Base-by-base conservation (phyloP, 2,888 invertebrate genomes). In the Malacosoma neustria region DNA sequence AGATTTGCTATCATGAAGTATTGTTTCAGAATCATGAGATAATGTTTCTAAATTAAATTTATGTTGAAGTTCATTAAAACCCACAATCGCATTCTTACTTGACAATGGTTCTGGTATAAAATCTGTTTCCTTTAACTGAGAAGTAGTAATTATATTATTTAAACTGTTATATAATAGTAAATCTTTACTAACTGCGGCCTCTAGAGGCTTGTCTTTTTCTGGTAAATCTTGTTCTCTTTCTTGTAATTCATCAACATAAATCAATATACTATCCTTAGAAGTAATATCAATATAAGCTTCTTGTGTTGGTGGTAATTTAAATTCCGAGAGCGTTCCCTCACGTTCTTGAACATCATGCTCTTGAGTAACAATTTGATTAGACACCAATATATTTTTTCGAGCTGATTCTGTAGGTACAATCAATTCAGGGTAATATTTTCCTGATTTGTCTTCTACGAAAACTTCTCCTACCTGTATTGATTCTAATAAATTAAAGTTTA, bases 371-470 rank as follows among this genome's bases (percentile, higher is more conserved):
- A 91, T 66, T 64, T 91, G 90, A 59, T 89, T 90, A 46, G 91
- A 91, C 7, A 91, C 82, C 15, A 91, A 79, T 0, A 93, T 70
- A 39, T 89, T 87, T 64, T 89, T 85, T 13, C 87, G 89, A 3
- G 93, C 94, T 6, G 89, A 87, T 87, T 94, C 93, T 2, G 93
- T 93, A 0, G 93, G 91, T 1, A 93, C 93, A 58, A 93, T 91
- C 35, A 92, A 70, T 71, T 93, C 92, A 2, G 93, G 93, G 61
- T 92, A 90, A 61, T 92, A 93, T 74, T 93, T 93, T 9, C 91
- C 91, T 5, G 93, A 91, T 62, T 91, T 92, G 40, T 90, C 89
- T 74, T 91, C 91, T 2, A 91, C 75, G 50, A 90, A 84, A 14
- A 91, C 88, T 82, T 93, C 92, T 38, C 89, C 90, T 3, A 93